Evolutionary conservation across 2,113 vertebrate species (phyloP).

Genomic region (Zosterops hypoxanthus): DNA sequence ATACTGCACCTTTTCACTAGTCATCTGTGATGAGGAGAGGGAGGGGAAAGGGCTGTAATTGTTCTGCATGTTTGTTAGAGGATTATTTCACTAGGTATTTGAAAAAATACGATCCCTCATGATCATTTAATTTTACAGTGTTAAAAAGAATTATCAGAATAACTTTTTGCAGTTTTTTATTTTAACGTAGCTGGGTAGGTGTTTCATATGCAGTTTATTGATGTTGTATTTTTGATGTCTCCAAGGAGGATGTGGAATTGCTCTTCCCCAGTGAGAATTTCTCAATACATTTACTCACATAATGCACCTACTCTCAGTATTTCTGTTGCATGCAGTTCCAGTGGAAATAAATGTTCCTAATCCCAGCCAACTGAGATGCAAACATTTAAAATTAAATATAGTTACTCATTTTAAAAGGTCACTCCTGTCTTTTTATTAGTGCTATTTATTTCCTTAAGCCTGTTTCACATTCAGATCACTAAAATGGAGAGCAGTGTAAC

Average conservation of each 20-base stretch:
- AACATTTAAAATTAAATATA: not conserved
- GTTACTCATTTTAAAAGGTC: not conserved
- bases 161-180: not conserved
- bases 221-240: not conserved
- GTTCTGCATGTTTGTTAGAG: not conserved
- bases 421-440: not conserved
- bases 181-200: not conserved
- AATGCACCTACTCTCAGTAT: rapidly evolving
- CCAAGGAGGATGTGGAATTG: not conserved
- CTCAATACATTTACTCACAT: not conserved
- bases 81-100: not conserved
- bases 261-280: not conserved
- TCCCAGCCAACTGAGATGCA: not conserved
- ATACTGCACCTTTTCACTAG: not conserved
- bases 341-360: not conserved
- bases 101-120: not conserved
- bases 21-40: not conserved
- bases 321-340: not conserved
- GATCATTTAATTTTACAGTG: not conserved
- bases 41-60: not conserved
- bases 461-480: not conserved
- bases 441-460: not conserved
- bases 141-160: not conserved
- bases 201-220: not conserved
- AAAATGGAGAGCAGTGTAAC: not conserved